phyloP scores from a whole-genome alignment of 1,140 invertebrate genomes.

The Drosophila ananassae region DNA sequence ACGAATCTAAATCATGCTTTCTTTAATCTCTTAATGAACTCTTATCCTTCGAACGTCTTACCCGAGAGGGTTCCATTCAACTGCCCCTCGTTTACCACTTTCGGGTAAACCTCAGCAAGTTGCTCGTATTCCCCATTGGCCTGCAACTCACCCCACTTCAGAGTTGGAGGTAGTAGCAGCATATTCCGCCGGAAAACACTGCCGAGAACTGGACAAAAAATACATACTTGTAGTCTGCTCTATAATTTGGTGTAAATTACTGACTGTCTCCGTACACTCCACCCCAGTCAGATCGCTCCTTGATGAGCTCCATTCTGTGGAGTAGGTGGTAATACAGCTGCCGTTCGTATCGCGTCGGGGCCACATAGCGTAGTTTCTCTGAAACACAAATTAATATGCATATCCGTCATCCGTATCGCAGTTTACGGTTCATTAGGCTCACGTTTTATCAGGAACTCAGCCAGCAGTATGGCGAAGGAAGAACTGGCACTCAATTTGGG shows the following conservation, averaged over 20 bases:
- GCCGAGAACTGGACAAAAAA: constrained; percentile 44
- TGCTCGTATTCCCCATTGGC: constrained; percentile 71
- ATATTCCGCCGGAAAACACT: constrained; percentile 64
- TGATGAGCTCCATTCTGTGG: constrained; percentile 54
- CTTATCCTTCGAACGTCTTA: constrained; percentile 5
- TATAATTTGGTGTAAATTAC: not conserved
- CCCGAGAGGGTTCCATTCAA: constrained; percentile 63
- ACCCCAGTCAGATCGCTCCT: constrained; percentile 3
- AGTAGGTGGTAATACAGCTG: constrained; percentile 71
- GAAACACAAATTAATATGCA: constrained; percentile 37
- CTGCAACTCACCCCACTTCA: constrained; percentile 52
- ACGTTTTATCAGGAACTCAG: constrained; percentile 77
- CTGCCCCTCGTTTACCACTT: constrained; percentile 48
- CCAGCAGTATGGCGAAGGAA: constrained; percentile 60
- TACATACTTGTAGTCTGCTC: not conserved
- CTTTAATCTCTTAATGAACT: not conserved
- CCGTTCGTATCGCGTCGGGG: constrained; percentile 64
- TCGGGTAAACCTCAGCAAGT: constrained; percentile 49
- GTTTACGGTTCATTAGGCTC: constrained; percentile 57
- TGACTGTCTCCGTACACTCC: constrained; percentile 4
- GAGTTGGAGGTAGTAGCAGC: constrained; percentile 43
- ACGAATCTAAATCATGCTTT: constrained; percentile 31
- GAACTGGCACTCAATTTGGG: constrained; percentile 52
- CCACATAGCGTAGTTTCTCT: constrained; percentile 72
- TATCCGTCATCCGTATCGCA: constrained; percentile 54